These are phyloP conservation scores for Andrena cerasifolii DNA, from an alignment of 1,140 invertebrate species.

Conservation along the genomic window DNA sequence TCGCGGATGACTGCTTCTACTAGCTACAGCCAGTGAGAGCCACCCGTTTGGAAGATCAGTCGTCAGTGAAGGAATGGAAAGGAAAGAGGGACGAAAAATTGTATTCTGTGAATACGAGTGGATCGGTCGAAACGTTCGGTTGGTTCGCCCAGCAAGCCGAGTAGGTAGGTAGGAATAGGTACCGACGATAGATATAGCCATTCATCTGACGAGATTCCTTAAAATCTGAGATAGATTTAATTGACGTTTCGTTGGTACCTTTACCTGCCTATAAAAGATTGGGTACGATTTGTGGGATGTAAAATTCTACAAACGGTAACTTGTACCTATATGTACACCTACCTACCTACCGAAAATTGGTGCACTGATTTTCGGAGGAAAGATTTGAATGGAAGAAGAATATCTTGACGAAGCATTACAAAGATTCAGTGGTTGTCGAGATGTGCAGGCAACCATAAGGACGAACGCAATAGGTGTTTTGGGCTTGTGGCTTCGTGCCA, in stretches of 20 bases:
- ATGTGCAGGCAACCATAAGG: not conserved
- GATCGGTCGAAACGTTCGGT: constrained; percentile 53
- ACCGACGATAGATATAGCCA: not conserved
- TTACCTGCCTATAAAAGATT: no score
- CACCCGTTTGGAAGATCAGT: constrained; percentile 73
- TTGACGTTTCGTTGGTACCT: not conserved
- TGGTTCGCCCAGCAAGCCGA: not conserved
- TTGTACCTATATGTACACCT: not conserved
- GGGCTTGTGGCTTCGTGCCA: constrained; percentile 2
- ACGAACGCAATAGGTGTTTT: not conserved
- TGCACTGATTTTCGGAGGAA: not conserved
- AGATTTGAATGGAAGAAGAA: not conserved
- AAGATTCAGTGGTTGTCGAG: not conserved
- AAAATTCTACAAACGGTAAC: not conserved
- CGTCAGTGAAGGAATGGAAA: constrained; percentile 54
- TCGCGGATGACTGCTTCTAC: constrained; percentile 68
- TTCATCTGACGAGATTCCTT: not conserved
- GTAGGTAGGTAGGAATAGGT: no score
- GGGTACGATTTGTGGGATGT: no score
- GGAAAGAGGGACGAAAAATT: constrained; percentile 56
- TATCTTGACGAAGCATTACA: not conserved
- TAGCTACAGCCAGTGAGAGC: constrained; percentile 57
- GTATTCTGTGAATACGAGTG: constrained; percentile 51
- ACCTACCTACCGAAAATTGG: no score
- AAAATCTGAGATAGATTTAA: no score